These are phyloP conservation scores for Saccostrea cuccullata DNA, from an alignment of 1,140 invertebrate genomes.

Conservation along the genomic window DNA sequence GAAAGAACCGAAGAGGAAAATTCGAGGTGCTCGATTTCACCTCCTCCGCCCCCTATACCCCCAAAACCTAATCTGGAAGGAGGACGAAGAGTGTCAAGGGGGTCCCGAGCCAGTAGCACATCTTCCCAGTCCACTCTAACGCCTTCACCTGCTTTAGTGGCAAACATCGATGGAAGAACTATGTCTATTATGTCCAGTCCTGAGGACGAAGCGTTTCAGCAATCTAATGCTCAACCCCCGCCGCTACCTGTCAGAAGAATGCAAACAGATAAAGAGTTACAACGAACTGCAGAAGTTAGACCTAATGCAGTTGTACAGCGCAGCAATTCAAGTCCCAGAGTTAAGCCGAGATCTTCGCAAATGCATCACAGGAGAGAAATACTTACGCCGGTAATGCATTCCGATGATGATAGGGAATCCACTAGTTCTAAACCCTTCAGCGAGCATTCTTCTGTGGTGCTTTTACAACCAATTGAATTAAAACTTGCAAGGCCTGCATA, in stretches of 20 bases:
- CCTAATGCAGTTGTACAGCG: conserved; percentile 57
- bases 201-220: conserved; percentile 34
- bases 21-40: conserved; percentile 24
- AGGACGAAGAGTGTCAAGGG: conserved; percentile 63
- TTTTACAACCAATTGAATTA: conserved; percentile 72
- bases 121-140: conserved; percentile 71
- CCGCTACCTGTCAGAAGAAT: conserved; percentile 45
- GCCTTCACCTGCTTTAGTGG: conserved; percentile 69
- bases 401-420: conserved; percentile 72
- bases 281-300: conserved; percentile 52
- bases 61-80: conserved; percentile 53
- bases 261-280: conserved; percentile 54
- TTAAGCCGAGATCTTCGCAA: conserved; percentile 45
- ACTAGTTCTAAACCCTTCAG: conserved; percentile 68
- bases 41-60: conserved; percentile 51
- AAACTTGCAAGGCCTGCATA: conserved; percentile 67
- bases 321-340: conserved; percentile 63
- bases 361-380: conserved; percentile 43
- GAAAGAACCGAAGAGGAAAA: not conserved
- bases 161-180: conserved; percentile 73
- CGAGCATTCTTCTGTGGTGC: conserved; percentile 73
- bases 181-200: conserved; percentile 69
- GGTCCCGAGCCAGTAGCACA: conserved; percentile 67
- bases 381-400: conserved; percentile 51
- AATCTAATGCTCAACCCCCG: not conserved